phyloP scores from a whole-genome alignment of 53 echinoderm and acorn worm genomes.

The Henricia sp. region DNA sequence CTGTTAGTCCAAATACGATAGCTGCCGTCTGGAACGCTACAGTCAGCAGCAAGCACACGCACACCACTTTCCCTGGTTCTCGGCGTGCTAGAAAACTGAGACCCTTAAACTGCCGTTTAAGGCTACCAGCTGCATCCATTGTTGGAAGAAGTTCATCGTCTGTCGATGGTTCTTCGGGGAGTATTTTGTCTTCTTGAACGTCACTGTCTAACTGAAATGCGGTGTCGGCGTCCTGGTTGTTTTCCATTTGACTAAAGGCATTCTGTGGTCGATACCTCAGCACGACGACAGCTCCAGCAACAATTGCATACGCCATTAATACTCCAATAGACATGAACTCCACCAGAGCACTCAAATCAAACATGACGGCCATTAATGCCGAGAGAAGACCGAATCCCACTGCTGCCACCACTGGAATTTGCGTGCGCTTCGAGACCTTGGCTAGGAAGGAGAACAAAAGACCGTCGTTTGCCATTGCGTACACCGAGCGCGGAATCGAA shows the following conservation, averaged over 20 bases:
- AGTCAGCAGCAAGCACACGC: constrained; percentile 50
- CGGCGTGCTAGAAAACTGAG: constrained; percentile 30
- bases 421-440: constrained; percentile 55
- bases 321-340: constrained; percentile 78
- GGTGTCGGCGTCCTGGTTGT: not conserved
- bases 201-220: not conserved
- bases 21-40: constrained; percentile 45
- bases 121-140: not conserved
- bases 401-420: constrained; percentile 71
- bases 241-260: not conserved
- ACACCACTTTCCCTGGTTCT: constrained; percentile 65
- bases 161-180: not conserved
- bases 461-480: constrained; percentile 83
- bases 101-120: constrained; percentile 4
- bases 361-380: constrained; percentile 59
- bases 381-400: constrained; percentile 64
- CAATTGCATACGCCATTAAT: constrained; percentile 73
- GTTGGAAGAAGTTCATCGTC: not conserved
- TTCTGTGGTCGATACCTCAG: constrained; percentile 66
- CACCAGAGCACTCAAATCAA: constrained; percentile 67
- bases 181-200: not conserved
- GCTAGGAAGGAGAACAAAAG: constrained; percentile 67
- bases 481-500: constrained; percentile 71
- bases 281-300: constrained; percentile 60
- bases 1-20: constrained; percentile 17